Conservation (phyloP, 1,140 invertebrate genomes). For the Hylaeus volcanicus region DNA sequence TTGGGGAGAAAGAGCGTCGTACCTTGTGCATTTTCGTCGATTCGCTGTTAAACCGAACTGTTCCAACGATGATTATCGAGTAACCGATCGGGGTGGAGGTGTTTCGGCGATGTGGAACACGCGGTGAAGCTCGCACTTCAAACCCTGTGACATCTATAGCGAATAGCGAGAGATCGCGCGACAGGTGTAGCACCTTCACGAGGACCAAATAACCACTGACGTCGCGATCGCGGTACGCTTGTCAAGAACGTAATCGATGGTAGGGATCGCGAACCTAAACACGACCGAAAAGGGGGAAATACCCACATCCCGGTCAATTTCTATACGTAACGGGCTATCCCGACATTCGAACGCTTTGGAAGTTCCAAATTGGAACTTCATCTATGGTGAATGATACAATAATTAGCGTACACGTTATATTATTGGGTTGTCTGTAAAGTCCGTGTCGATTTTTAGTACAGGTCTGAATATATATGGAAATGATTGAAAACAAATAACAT, state of each 20-base stretch:
- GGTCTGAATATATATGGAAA: no score
- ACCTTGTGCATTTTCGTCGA: neutral
- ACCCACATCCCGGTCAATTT: neutral
- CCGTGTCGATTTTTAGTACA: no score
- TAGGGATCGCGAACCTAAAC: slow-evolving; percentile 39
- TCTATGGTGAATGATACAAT: no score
- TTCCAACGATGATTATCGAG: neutral
- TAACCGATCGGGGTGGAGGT: neutral
- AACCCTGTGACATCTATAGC: slow-evolving; percentile 32
- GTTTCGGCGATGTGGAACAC: slow-evolving; percentile 2
- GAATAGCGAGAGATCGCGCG: slow-evolving; percentile 5
- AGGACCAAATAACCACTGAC: slow-evolving; percentile 31
- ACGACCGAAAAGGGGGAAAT: slow-evolving; percentile 30
- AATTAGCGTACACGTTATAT: no score
- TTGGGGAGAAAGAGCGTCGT: neutral
- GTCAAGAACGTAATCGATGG: slow-evolving; percentile 31
- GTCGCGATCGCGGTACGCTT: neutral
- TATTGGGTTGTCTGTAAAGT: no score
- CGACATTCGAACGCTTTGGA: no score
- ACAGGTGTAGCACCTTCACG: slow-evolving; percentile 30
- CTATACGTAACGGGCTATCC: neutral
- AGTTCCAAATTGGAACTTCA: no score
- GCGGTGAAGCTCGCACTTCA: neutral
- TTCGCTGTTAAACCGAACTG: no score
- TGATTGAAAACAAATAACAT: no score